Evolutionary conservation across 2,888 invertebrate species (phyloP).

Genomic region (Ellobium chinense): DNA sequence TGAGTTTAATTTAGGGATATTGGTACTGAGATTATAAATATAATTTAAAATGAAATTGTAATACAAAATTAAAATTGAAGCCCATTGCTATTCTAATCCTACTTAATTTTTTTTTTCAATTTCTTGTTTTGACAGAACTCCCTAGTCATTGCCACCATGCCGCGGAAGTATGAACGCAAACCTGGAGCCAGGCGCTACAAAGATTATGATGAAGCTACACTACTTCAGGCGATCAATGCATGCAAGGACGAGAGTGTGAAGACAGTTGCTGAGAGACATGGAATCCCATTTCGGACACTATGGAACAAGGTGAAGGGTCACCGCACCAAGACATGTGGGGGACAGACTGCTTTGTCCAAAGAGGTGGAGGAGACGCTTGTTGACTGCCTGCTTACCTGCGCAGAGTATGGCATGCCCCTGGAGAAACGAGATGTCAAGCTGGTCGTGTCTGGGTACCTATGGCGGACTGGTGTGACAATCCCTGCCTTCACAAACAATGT

Average conservation of each 20-base stretch:
- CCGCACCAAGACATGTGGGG: constrained; percentile 8
- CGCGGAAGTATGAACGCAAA: constrained; percentile 12
- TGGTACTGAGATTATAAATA: no score
- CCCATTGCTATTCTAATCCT: not conserved
- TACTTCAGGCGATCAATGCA: constrained; percentile 7
- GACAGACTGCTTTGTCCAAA: not conserved
- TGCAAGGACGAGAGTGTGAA: not conserved
- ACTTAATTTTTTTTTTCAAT: not conserved
- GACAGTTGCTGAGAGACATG: not conserved
- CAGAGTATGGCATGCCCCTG: constrained; percentile 45
- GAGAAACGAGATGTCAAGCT: constrained; percentile 32
- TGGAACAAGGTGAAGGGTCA: constrained; percentile 16
- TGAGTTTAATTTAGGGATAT: no score
- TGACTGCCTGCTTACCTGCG: constrained; percentile 5
- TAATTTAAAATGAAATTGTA: no score
- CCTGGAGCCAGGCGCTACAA: not conserved
- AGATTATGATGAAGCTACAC: not conserved
- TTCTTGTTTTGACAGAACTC: not conserved
- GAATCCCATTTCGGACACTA: constrained; percentile 20
- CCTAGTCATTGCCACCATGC: not conserved
- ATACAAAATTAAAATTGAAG: not conserved
- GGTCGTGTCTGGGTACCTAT: constrained; percentile 12
- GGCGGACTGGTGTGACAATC: not conserved
- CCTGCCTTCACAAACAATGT: not conserved
- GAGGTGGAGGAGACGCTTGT: constrained; percentile 24